Conservation (phyloP, 2,113 vertebrate genomes). For the Pycnonotus jocosus region DNA sequence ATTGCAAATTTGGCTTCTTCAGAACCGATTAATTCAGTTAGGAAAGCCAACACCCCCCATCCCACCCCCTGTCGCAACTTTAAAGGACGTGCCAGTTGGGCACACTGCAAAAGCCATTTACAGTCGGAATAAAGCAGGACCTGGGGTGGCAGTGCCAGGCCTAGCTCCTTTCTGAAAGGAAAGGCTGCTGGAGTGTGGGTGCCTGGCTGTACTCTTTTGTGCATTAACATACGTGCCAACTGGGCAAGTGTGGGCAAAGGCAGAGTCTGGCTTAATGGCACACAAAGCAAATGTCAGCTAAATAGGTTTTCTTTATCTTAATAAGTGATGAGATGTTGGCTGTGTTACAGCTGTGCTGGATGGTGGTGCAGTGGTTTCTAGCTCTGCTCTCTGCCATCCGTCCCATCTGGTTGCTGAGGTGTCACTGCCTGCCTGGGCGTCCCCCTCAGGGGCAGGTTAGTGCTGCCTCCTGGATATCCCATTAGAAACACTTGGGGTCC, state of each 20-base stretch:
- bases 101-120: not conserved
- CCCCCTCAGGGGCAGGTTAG: not conserved
- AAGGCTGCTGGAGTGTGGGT: not conserved
- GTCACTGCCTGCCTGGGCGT: not conserved
- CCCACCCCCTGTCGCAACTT: not conserved
- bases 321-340: not conserved
- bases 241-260: not conserved
- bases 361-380: not conserved
- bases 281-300: constrained; percentile 25
- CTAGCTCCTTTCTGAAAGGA: not conserved
- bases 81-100: not conserved
- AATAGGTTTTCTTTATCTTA: constrained; percentile 33
- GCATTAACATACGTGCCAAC: not conserved
- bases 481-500: not conserved
- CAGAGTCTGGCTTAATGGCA: not conserved
- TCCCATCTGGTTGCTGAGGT: not conserved
- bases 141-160: not conserved
- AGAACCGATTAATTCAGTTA: not conserved
- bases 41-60: not conserved
- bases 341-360: fast-evolving
- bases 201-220: not conserved
- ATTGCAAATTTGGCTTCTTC: not conserved
- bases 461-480: not conserved
- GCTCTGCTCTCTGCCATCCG: not conserved
- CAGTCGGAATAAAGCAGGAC: not conserved